phyloP scores from a whole-genome alignment of 2,888 invertebrate genomes.

The Drosophila mettleri region DNA sequence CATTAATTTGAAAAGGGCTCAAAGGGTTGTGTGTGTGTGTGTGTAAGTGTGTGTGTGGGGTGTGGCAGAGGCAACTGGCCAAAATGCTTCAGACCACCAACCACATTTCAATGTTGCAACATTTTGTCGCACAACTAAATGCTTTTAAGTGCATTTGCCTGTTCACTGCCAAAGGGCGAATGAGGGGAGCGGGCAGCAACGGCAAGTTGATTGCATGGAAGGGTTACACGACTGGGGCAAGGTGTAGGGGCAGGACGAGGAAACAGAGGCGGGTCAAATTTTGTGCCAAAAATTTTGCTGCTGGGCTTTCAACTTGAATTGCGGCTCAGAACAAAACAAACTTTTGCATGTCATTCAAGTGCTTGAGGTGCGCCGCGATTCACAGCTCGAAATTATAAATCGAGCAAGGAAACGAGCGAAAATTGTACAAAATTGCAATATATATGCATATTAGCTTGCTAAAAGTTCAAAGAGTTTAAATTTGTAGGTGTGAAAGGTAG shows the following conservation, averaged over 20 bases:
- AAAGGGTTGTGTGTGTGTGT: background rate
- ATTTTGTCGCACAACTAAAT: constrained; percentile 77
- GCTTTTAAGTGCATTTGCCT: constrained; percentile 79
- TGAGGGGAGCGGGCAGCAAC: background rate
- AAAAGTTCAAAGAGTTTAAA: background rate
- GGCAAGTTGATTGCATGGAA: background rate
- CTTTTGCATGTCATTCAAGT: constrained; percentile 31
- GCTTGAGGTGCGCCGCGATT: constrained; percentile 41
- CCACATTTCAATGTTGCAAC: constrained; percentile 73
- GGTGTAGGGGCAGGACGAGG: background rate
- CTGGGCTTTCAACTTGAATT: constrained; percentile 22
- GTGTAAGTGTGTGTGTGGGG: background rate
- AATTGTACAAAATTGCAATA: too few species aligned
- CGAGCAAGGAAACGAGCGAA: background rate
- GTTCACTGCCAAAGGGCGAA: constrained; percentile 25
- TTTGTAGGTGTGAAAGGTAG: too few species aligned
- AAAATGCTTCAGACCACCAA: constrained; percentile 49
- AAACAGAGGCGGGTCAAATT: constrained; percentile 1
- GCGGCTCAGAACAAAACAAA: constrained; percentile 26
- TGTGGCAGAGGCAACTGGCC: constrained; percentile 8
- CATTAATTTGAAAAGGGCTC: constrained; percentile 73
- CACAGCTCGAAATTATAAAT: constrained; percentile 1
- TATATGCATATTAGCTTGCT: too few species aligned
- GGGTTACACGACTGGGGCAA: background rate
- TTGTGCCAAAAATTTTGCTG: constrained; percentile 37